Conservation (phyloP, 1,140 invertebrate genomes). For the Heliconius hewitsoni region DNA sequence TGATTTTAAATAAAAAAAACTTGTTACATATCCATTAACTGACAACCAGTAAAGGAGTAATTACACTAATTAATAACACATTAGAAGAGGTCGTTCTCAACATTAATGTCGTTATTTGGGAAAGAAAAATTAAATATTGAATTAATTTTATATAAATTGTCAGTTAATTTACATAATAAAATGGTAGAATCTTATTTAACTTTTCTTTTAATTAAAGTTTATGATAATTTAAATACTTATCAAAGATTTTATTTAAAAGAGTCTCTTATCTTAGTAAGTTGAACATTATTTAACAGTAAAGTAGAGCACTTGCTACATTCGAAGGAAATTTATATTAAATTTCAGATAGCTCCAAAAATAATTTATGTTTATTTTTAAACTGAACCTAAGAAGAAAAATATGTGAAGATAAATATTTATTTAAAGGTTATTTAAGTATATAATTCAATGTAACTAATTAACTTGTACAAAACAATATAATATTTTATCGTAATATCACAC, state of each 20-base stretch:
- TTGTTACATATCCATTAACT: slow-evolving; percentile 8
- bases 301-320: too few species aligned
- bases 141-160: not conserved
- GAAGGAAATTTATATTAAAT: too few species aligned
- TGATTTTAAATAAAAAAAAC: not conserved
- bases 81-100: slow-evolving; percentile 4
- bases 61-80: slow-evolving; percentile 1
- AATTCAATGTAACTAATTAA: too few species aligned
- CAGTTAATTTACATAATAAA: too few species aligned
- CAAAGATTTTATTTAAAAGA: too few species aligned
- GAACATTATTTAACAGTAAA: too few species aligned
- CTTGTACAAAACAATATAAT: not conserved
- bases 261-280: too few species aligned
- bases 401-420: too few species aligned
- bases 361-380: not conserved
- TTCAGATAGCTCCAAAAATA: not conserved
- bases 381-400: not conserved
- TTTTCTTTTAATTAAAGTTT: too few species aligned
- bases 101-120: not conserved
- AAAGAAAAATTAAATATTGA: not conserved
- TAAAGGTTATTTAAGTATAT: too few species aligned
- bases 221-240: too few species aligned
- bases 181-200: too few species aligned
- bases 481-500: not conserved
- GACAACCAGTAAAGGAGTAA: slow-evolving; percentile 5